phyloP scores from a whole-genome alignment of 2,888 invertebrate species.

The Lepidochrysops patricia region DNA sequence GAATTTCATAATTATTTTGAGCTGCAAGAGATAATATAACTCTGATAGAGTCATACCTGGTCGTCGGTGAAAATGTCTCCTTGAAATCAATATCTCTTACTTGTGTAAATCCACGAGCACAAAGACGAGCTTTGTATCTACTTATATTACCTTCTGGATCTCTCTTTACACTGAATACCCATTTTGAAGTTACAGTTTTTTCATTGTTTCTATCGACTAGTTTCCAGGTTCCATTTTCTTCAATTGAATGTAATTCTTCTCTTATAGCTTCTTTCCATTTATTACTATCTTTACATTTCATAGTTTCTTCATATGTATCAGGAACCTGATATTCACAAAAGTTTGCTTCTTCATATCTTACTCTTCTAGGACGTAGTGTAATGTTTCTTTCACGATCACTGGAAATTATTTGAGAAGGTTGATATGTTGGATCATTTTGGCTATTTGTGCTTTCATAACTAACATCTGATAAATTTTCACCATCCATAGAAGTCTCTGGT shows the following conservation, averaged over 20 bases:
- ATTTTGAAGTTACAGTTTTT: conserved; percentile 12
- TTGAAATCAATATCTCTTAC: conserved; percentile 14
- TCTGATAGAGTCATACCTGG: conserved; percentile 18
- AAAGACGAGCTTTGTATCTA: conserved; percentile 16
- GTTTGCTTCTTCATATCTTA: not conserved
- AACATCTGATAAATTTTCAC: no score
- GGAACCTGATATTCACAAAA: not conserved
- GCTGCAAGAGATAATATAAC: conserved; percentile 12
- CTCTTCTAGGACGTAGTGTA: not conserved
- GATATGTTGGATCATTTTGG: conserved; percentile 13
- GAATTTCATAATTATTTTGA: not conserved
- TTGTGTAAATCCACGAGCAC: conserved; percentile 16
- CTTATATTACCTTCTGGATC: conserved; percentile 2
- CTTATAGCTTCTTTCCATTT: not conserved
- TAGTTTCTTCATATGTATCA: not conserved
- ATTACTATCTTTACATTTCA: not conserved
- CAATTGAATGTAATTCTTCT: conserved; percentile 6
- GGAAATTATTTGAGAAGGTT: not conserved
- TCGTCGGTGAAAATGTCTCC: conserved; percentile 15
- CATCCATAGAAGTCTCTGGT: no score
- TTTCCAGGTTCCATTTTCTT: conserved; percentile 6
- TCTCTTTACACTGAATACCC: conserved; percentile 14
- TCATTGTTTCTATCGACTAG: not conserved
- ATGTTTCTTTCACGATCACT: not conserved
- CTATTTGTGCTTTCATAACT: no score